Base-by-base conservation (phyloP, 2,888 invertebrate species). In the Lysandra coridon region DNA sequence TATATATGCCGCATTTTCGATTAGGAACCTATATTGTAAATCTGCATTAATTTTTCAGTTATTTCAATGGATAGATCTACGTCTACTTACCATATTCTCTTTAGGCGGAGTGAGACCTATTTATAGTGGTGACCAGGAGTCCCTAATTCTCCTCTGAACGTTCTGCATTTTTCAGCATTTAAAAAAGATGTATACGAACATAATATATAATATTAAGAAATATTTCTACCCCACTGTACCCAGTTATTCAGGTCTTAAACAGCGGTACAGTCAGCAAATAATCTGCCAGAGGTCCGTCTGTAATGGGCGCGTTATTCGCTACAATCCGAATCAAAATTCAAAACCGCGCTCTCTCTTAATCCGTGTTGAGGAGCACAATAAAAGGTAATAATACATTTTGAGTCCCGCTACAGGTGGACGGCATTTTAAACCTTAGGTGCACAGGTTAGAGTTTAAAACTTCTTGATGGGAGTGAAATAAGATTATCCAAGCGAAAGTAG, bases 331-430 rank as follows among this genome's bases (percentile, higher is more conserved):
- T 94, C 94, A 94, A 92, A 94, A 94, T 94, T 94, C 94, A 93
- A 94, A 94, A 94, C 94, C 94, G 93, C 94, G 92, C 92, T 88
- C 93, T 91, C 93, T 94, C 94, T 94, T 94, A 94, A 94, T 94
- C 94, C 94, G 91, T 91, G 93, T 92, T 93, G 92, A 92, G 92
- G 94, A 93, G 93, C 93, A 94, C 94, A 94, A 94, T 94, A 94
- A 94, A 94, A 94, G 94, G 94, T 94, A 94, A 93, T 93, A 94
- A 93, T 93, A 94, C 93, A 94, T 94, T 94, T 93, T 91, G 93
- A 92, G 91, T 93, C 90, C 85, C 84, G 84, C 81, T 79, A 81
- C 80, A 82, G 83, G 83, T 86, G 81, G 86, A 79, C 73, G 79
- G 84, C 82, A 91, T 85, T 88, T 87, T 87, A 82, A 83, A 85